Conservation (phyloP, 2,888 invertebrate genomes). For the Chloroclysta siterata region DNA sequence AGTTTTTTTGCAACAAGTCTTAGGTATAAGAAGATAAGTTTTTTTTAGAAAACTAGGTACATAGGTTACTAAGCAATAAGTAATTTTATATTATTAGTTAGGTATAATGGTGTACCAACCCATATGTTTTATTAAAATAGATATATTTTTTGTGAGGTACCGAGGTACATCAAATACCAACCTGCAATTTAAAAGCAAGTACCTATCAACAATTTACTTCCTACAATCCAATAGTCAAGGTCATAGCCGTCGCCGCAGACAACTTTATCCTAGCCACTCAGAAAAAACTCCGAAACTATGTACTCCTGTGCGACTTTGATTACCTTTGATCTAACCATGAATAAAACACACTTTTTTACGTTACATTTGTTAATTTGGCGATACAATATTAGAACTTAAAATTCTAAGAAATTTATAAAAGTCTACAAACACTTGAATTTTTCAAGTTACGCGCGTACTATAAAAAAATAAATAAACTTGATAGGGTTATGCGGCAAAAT, state of each 20-base stretch:
- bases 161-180: conserved; percentile 78
- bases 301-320: conserved; percentile 38
- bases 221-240: conserved; percentile 85
- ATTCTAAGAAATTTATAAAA: conserved; percentile 3
- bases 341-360: conserved; percentile 40
- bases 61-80: not conserved
- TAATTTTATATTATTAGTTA: conserved; percentile 6
- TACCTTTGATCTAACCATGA: conserved; percentile 52
- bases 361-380: conserved; percentile 4
- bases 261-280: conserved; percentile 76
- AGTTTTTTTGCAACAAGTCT: too few species aligned
- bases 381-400: conserved; percentile 1
- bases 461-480: conserved; percentile 68
- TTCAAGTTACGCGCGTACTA: conserved; percentile 76
- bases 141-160: conserved; percentile 73
- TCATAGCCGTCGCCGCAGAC: conserved; percentile 77
- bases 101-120: conserved; percentile 1
- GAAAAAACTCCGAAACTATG: conserved; percentile 72
- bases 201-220: conserved; percentile 79
- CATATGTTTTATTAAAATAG: conserved; percentile 25
- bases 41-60: not conserved
- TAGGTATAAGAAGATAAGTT: not conserved
- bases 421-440: conserved; percentile 43
- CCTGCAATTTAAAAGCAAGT: conserved; percentile 83
- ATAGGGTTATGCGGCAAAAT: conserved; percentile 64